phyloP scores from a whole-genome alignment of 2,797 vertebrate genomes.

The Xyrichtys novacula region DNA sequence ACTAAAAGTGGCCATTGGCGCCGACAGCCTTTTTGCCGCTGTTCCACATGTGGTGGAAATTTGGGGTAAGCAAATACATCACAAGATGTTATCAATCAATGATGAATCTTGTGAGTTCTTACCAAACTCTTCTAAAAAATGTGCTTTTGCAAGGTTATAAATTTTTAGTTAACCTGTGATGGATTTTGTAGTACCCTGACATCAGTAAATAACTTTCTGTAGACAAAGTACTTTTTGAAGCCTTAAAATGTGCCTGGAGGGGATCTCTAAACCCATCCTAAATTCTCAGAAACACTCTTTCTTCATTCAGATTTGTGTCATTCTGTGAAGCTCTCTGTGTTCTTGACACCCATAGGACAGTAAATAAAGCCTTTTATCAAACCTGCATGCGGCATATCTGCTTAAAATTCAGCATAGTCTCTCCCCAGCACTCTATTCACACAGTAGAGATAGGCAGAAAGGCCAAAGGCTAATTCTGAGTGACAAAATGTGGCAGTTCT shows the following conservation, averaged over 20 bases:
- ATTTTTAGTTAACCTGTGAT: not conserved
- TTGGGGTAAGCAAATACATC: too few relatives aligned
- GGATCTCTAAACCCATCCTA: not conserved
- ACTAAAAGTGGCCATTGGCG: too few relatives aligned
- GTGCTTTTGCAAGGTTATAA: not conserved
- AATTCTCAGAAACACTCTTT: not conserved
- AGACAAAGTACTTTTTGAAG: too few relatives aligned
- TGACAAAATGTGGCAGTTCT: slow-evolving; percentile 25
- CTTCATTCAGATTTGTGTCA: slow-evolving; percentile 2
- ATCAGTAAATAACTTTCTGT: not conserved
- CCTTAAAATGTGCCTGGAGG: not conserved
- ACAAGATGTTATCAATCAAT: not conserved
- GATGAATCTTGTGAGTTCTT: not conserved
- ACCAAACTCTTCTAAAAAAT: not conserved
- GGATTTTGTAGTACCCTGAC: not conserved
- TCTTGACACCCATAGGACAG: slow-evolving; percentile 19
- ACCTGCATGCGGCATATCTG: not conserved
- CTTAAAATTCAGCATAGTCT: slow-evolving; percentile 5
- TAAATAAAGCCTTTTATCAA: slow-evolving; percentile 26
- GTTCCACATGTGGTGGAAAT: too few relatives aligned
- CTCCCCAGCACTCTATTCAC: not conserved
- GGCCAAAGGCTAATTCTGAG: slow-evolving; percentile 20
- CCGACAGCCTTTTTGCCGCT: too few relatives aligned
- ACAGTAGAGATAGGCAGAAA: slow-evolving; percentile 14
- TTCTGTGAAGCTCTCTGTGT: slow-evolving; percentile 11